phyloP scores from a whole-genome alignment of 2,888 invertebrate species.

The Cryptophagus acutangulus region DNA sequence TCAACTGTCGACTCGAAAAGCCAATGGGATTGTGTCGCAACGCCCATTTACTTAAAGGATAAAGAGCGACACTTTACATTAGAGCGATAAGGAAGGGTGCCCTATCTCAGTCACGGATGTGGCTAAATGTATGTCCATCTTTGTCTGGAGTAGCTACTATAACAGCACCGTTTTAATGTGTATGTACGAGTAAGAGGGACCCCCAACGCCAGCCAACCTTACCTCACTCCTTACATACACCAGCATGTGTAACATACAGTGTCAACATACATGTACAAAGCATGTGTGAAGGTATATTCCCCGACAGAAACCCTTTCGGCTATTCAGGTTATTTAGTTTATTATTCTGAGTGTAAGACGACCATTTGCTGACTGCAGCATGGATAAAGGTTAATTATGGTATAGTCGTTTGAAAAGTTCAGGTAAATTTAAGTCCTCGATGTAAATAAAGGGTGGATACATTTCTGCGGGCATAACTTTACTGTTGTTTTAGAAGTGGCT shows the following conservation, averaged over 20 bases:
- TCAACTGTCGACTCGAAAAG: constrained; percentile 27
- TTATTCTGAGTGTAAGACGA: constrained; percentile 31
- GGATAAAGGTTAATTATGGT: constrained; percentile 42
- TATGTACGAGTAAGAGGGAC: constrained; percentile 37
- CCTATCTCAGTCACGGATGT: constrained; percentile 25
- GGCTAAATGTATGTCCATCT: constrained; percentile 36
- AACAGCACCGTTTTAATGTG: constrained; percentile 46
- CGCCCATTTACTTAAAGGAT: constrained; percentile 48
- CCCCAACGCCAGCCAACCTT: constrained; percentile 35
- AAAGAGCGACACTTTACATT: constrained; percentile 45
- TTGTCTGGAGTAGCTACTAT: constrained; percentile 46
- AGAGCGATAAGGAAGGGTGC: constrained; percentile 40
- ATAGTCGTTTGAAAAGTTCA: constrained; percentile 30
- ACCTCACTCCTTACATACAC: constrained; percentile 45
- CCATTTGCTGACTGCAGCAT: constrained; percentile 37
- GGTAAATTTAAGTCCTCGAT: constrained; percentile 30
- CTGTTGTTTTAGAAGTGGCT: constrained; percentile 2
- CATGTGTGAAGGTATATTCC: constrained; percentile 46
- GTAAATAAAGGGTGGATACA: constrained; percentile 20
- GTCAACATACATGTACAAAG: constrained; percentile 47
- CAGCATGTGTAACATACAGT: constrained; percentile 47
- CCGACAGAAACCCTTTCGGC: constrained; percentile 15
- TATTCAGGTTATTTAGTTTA: constrained; percentile 28
- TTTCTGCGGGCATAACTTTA: not conserved
- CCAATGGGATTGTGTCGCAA: constrained; percentile 33